phyloP scores from a whole-genome alignment of 2,113 vertebrate species.

The Trichechus manatus region DNA sequence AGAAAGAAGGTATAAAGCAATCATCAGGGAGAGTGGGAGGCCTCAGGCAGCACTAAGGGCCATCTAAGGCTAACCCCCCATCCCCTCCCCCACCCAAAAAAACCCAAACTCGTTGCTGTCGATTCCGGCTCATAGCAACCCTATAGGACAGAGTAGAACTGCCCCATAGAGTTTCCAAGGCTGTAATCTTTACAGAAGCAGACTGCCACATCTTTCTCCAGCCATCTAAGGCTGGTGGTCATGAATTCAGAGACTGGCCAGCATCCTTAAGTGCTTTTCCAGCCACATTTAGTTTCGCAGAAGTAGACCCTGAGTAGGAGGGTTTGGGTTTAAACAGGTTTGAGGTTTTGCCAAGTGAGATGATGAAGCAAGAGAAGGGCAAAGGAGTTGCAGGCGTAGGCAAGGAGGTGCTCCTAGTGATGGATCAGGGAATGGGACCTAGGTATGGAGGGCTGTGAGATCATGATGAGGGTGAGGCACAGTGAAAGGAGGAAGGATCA shows the following conservation, averaged over 20 bases:
- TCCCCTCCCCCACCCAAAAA: too few relatives aligned
- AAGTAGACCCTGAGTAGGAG: background rate
- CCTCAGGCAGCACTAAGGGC: background rate
- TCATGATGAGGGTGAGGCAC: background rate
- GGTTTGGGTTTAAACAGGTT: background rate
- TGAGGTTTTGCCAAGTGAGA: background rate
- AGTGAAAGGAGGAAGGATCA: background rate
- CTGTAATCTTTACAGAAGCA: too few relatives aligned
- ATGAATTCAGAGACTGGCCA: background rate
- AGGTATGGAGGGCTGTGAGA: rapidly evolving
- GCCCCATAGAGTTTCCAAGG: too few relatives aligned
- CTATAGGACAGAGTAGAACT: too few relatives aligned
- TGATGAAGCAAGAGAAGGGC: background rate
- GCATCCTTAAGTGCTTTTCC: background rate
- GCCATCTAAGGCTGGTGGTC: background rate
- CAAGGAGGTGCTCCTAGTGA: background rate
- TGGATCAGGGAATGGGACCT: background rate
- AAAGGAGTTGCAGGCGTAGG: too few relatives aligned
- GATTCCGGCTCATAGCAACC: too few relatives aligned
- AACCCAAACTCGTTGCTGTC: too few relatives aligned
- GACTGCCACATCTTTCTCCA: too few relatives aligned
- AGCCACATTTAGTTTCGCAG: background rate
- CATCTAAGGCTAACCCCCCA: background rate
- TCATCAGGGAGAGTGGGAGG: background rate
- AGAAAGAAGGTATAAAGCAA: background rate